These are phyloP conservation scores for Conops quadrifasciatus DNA, from an alignment of 2,888 invertebrate species.

Conservation along the genomic window DNA sequence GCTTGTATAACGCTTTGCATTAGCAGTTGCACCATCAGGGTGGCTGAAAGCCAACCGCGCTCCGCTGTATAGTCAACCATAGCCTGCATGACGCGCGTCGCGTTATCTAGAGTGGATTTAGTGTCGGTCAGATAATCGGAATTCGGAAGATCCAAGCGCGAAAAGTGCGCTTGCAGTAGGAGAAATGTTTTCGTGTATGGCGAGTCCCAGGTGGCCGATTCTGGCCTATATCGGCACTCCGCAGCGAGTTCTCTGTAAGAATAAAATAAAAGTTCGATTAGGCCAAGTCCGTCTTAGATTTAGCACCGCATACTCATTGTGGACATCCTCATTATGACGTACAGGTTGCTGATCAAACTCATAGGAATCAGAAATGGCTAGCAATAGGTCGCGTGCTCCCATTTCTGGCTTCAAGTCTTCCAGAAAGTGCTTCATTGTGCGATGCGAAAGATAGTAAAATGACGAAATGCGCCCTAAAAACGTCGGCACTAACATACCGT, in stretches of 20 bases:
- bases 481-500: constrained; percentile 66
- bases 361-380: constrained; percentile 82
- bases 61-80: constrained; percentile 95
- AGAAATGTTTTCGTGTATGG: constrained; percentile 94
- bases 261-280: constrained; percentile 31
- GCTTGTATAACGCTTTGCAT: constrained; percentile 94
- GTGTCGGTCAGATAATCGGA: constrained; percentile 96
- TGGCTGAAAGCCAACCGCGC: constrained; percentile 86
- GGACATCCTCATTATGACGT: constrained; percentile 94
- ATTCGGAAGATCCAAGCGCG: constrained; percentile 82
- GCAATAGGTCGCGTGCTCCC: constrained; percentile 76
- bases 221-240: constrained; percentile 76
- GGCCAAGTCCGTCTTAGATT: constrained; percentile 2
- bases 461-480: constrained; percentile 94
- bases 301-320: constrained; percentile 77
- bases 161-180: constrained; percentile 93
- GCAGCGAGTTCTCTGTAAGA: constrained; percentile 79
- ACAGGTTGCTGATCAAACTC: constrained; percentile 96
- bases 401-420: constrained; percentile 73
- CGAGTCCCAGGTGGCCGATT: constrained; percentile 81
- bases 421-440: constrained; percentile 86
- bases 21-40: constrained; percentile 78
- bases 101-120: constrained; percentile 96
- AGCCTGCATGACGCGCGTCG: constrained; percentile 94
- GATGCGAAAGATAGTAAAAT: constrained; percentile 94